Conservation (phyloP, 2,888 invertebrate species). For the Pomacea canaliculata region DNA sequence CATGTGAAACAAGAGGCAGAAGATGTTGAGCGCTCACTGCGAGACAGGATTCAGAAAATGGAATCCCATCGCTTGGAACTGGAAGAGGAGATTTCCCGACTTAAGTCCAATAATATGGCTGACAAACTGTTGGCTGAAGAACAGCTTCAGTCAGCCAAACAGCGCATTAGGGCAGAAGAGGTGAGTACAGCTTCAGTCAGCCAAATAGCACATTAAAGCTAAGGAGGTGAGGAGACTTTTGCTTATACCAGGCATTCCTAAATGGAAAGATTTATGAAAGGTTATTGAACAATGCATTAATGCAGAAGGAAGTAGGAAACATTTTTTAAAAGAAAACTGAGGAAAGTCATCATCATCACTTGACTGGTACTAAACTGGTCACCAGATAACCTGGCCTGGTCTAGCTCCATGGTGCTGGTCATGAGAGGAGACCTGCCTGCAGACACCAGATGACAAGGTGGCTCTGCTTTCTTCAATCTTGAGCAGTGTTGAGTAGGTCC, state of each 20-base stretch:
- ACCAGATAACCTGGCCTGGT: no score
- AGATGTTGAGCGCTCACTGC: constrained; percentile 59
- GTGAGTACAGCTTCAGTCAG: constrained; percentile 36
- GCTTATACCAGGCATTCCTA: not conserved
- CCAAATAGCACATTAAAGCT: no score
- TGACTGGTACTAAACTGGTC: no score
- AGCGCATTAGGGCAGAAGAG: constrained; percentile 64
- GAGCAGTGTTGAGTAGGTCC: no score
- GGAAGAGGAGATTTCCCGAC: constrained; percentile 65
- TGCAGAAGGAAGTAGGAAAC: no score
- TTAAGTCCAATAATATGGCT: constrained; percentile 56
- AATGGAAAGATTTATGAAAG: not conserved
- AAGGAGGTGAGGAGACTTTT: not conserved
- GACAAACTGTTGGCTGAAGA: constrained; percentile 65
- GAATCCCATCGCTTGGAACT: constrained; percentile 61
- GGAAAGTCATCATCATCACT: no score
- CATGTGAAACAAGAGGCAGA: constrained; percentile 61
- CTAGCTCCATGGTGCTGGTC: no score
- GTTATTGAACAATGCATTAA: not conserved
- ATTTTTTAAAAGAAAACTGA: no score
- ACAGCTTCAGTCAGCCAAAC: constrained; percentile 58
- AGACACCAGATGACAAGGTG: no score
- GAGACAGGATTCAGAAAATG: constrained; percentile 63
- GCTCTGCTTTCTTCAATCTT: no score
- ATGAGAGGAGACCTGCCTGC: no score